Conservation (phyloP, 2,113 vertebrate species). For the Octodon degus region DNA sequence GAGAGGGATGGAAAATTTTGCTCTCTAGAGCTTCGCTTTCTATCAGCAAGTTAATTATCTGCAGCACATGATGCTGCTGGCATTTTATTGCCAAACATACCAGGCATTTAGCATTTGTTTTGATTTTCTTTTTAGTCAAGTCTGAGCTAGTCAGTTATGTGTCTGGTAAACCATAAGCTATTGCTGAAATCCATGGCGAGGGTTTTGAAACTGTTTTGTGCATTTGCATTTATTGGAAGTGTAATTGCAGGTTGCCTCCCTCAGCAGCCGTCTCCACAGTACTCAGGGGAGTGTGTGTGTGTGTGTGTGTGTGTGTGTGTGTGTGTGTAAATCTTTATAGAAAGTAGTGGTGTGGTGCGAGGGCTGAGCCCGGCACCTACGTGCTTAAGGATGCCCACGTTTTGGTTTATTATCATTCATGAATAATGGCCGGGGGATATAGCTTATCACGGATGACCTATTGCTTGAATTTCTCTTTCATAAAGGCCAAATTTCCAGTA, state of each 20-base stretch:
- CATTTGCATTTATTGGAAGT: conserved; percentile 64
- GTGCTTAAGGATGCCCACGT: conserved; percentile 47
- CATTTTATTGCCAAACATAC: conserved; percentile 48
- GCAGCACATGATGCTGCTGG: neutral
- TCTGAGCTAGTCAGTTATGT: conserved; percentile 51
- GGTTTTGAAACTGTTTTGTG: conserved; percentile 65
- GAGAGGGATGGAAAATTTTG: conserved; percentile 29
- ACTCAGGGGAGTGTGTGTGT: neutral
- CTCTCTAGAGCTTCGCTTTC: neutral
- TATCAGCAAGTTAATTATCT: neutral
- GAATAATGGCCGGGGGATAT: conserved; percentile 52
- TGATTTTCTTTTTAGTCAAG: conserved; percentile 66
- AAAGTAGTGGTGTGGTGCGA: neutral
- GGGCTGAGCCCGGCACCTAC: neutral
- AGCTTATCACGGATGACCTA: neutral
- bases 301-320: neutral
- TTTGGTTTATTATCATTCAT: conserved; percentile 56
- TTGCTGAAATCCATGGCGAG: conserved; percentile 52
- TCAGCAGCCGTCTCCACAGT: neutral
- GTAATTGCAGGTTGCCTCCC: conserved; percentile 64
- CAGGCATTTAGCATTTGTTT: conserved; percentile 65
- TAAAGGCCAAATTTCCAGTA: conserved; percentile 65
- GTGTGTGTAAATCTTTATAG: neutral
- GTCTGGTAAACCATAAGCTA: conserved; percentile 63
- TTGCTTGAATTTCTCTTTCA: conserved; percentile 57